Evolutionary conservation across 53 echinoderm and acorn worm genomes (phyloP), one percentile per base, ranked within the genome.

Genomic region (Echinometra lucunter): DNA sequence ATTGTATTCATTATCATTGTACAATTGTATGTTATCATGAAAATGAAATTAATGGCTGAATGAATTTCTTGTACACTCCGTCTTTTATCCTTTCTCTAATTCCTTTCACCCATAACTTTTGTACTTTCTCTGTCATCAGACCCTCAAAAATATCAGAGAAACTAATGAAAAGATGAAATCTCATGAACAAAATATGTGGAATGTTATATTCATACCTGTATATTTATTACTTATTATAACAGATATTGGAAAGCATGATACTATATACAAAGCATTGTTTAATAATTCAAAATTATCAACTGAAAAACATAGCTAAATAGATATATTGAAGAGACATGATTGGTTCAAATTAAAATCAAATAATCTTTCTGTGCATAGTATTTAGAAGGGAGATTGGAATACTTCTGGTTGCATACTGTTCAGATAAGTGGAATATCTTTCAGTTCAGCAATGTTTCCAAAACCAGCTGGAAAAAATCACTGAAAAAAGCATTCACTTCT

Each of bases 391-490:
- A 88, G 17, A 49, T 53, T 56, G 15, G 45, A 53, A 56, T 53
- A 55, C 17, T 88, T 88, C 2, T 53, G 12, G 78, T 83, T 83
- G 18, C 44, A 83, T 42, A 83, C 32, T 44, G 72, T 83, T 83
- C 88, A 28, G 15, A 32, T 88, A 19, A 56, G 88, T 88, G 53
- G 49, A 83, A 55, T 32, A 4, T 82, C 69, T 78, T 78, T 21
- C 38, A 19, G 78, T 19, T 40, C 19, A 78, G 38, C 40, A 78
- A 78, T 35, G 37, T 49, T 82, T 88, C 88, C 56, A 49, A 88
- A 56, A 88, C 88, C 88, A 88, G 88, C 88, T 55, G 88, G 56
- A 88, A 88, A n/a, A n/a, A 49, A 88, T 49, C 56, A 56, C 32
- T 55, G 49, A 28, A 49, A 55, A 34, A 88, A 83, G 83, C 17